These are phyloP conservation scores for Thaleichthys pacificus DNA, from an alignment of 2,797 vertebrate genomes.

Conservation along the genomic window DNA sequence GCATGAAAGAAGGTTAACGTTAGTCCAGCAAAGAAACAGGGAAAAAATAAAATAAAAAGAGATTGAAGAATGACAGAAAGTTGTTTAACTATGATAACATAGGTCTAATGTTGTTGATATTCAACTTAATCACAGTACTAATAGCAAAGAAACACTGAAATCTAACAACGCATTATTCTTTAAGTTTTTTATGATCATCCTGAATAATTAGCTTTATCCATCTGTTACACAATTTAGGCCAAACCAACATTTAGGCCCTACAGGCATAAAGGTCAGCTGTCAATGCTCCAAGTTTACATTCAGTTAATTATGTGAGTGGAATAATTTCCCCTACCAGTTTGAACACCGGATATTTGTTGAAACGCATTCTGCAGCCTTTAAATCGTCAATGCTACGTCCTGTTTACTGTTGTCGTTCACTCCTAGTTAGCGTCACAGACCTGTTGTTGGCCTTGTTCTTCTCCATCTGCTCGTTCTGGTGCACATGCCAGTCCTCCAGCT, in stretches of 20 bases:
- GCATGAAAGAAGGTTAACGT: slow-evolving; percentile 60
- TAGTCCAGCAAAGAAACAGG: slow-evolving; percentile 18
- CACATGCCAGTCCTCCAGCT: slow-evolving; percentile 96
- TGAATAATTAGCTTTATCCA: slow-evolving; percentile 6
- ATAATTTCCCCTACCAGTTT: not conserved
- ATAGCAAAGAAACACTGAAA: not conserved
- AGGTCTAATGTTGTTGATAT: not conserved
- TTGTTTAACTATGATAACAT: not conserved
- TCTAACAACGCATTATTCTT: not conserved
- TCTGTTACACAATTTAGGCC: slow-evolving; percentile 1
- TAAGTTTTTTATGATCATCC: not conserved
- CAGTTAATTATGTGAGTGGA: not conserved
- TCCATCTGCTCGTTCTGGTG: slow-evolving; percentile 96
- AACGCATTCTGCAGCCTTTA: not conserved
- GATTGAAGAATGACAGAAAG: not conserved
- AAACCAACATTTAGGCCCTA: slow-evolving; percentile 14
- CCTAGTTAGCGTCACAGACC: slow-evolving; percentile 70
- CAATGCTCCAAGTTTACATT: slow-evolving; percentile 13
- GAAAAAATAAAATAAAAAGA: not conserved
- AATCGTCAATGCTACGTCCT: not conserved
- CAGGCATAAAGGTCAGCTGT: not conserved
- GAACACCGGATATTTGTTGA: not conserved
- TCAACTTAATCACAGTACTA: not conserved
- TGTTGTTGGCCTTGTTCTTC: slow-evolving; percentile 96
- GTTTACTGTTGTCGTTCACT: not conserved